Percentiles rank a stretch among this genome's conserved stretches.
These are phyloP conservation scores for Helicoverpa zea DNA, from an alignment of 1,140 invertebrate genomes.

Conservation along the genomic window DNA sequence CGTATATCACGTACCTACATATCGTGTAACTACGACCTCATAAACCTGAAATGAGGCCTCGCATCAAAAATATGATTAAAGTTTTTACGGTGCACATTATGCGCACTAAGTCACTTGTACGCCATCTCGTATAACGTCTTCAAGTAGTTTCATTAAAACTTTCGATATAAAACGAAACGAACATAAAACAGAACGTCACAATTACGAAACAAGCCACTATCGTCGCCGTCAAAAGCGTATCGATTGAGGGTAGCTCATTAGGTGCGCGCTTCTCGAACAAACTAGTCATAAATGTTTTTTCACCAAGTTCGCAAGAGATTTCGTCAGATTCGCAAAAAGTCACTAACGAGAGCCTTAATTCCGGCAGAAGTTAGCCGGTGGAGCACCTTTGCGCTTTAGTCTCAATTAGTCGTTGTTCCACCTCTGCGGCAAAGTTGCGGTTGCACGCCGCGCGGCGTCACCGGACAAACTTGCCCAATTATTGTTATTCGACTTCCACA, in stretches of 20 bases:
- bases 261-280: slow-evolving; percentile 57
- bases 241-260: slow-evolving; percentile 44
- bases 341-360: slow-evolving; percentile 77
- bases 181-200: slow-evolving; percentile 36
- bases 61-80: slow-evolving; percentile 38
- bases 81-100: slow-evolving; percentile 21
- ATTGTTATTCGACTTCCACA: slow-evolving; percentile 65
- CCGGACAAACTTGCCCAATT: slow-evolving; percentile 71
- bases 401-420: slow-evolving; percentile 73
- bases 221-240: slow-evolving; percentile 19
- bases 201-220: slow-evolving; percentile 33
- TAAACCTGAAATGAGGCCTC: neutral
- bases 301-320: slow-evolving; percentile 73
- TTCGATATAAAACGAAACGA: slow-evolving; percentile 35
- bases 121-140: slow-evolving; percentile 2
- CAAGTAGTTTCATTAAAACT: slow-evolving; percentile 47
- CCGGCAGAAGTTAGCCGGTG: slow-evolving; percentile 65
- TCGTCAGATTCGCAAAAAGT: slow-evolving; percentile 74
- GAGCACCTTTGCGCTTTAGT: slow-evolving; percentile 57
- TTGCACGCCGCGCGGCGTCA: slow-evolving; percentile 61
- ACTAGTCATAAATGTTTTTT: slow-evolving; percentile 73
- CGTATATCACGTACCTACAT: neutral
- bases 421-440: slow-evolving; percentile 55
- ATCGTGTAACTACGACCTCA: neutral
- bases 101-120: slow-evolving; percentile 18